These are phyloP conservation scores for Lota lota DNA, from an alignment of 2,113 vertebrate genomes.

Conservation along the genomic window DNA sequence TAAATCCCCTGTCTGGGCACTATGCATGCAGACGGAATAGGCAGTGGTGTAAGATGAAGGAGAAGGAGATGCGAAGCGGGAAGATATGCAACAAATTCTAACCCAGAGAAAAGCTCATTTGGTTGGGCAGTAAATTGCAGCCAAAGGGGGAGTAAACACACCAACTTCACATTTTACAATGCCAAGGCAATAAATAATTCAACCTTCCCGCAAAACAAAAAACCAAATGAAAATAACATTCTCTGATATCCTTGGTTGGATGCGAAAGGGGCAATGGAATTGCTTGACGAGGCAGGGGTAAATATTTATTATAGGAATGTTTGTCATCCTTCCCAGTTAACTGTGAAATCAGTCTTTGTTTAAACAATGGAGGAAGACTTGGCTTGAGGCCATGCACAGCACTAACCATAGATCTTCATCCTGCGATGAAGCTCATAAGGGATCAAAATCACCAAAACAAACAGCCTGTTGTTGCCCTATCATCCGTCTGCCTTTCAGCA, in stretches of 20 bases:
- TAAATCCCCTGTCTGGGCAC: not conserved
- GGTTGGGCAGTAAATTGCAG: conserved; percentile 32
- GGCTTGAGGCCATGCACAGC: conserved; percentile 22
- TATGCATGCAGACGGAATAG: not conserved
- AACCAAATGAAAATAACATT: conserved; percentile 51
- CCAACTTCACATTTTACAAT: conserved; percentile 33
- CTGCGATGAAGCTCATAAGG: not conserved
- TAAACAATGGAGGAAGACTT: conserved; percentile 18
- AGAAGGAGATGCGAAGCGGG: not conserved
- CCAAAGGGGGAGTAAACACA: conserved; percentile 34
- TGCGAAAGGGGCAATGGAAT: conserved; percentile 32
- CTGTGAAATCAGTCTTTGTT: conserved; percentile 37
- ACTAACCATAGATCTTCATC: conserved; percentile 13
- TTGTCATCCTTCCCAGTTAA: conserved; percentile 40
- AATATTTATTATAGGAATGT: conserved; percentile 35
- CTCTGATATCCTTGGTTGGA: conserved; percentile 41
- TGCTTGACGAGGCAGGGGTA: conserved; percentile 28
- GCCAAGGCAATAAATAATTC: conserved; percentile 62
- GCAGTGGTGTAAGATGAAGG: not conserved
- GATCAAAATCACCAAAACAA: no score
- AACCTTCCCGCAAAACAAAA: conserved; percentile 31
- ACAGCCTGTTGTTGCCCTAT: no score
- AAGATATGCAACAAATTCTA: not conserved
- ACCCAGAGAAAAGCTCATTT: not conserved
- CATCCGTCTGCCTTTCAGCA: no score